Base-by-base conservation (phyloP, 2,797 vertebrate genomes). In the Scleropages formosus region DNA sequence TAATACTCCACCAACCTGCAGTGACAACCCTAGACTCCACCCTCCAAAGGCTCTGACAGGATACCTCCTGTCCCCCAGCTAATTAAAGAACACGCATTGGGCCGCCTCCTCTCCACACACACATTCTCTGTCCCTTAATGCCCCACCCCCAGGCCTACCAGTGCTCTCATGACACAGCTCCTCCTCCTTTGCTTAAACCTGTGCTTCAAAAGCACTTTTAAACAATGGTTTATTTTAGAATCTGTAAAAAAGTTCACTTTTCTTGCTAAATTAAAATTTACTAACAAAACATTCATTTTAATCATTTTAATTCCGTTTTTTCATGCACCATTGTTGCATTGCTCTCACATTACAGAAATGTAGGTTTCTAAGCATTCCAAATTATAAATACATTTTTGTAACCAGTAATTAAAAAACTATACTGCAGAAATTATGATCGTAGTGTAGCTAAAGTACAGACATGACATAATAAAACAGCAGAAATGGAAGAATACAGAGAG, bases 31-130 rank as follows among this genome's bases (percentile, higher is more conserved):
- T 76, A 85, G 85, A 63, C 92, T 87, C 93, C 92, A 88, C 93
- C 92, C 88, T 87, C 86, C 84, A 85, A 83, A 86, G 87, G 87
- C 64, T 63, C 82, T 79, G 84, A 82, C 83, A 82, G 84, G 81
- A 84, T 86, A 83, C 72, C 87, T 88, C 84, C 92, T 87, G 89
- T 91, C 90, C 85, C 87, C 87, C 66, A 69, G 88, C 90, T 93
- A 93, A 93, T 91, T 93, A 92, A 92, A 90, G 91, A 89, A 85
- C 89, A 83, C 76, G 79, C 85, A 91, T 91, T 91, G 88, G 87
- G 89, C 83, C 83, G 79, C 79, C 84, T 84, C 86, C 85, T 88
- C 82, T 82, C 67, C 84, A 81, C 79, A 83, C 77, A 75, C 58
- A 77, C 76, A 78, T 31, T 77, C 80, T 80, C 87, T 82, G 81